Percentiles rank a stretch among this genome's conserved stretches.
Evolutionary conservation across 2,113 vertebrate genomes (phyloP).

Genomic region (Apus apus): DNA sequence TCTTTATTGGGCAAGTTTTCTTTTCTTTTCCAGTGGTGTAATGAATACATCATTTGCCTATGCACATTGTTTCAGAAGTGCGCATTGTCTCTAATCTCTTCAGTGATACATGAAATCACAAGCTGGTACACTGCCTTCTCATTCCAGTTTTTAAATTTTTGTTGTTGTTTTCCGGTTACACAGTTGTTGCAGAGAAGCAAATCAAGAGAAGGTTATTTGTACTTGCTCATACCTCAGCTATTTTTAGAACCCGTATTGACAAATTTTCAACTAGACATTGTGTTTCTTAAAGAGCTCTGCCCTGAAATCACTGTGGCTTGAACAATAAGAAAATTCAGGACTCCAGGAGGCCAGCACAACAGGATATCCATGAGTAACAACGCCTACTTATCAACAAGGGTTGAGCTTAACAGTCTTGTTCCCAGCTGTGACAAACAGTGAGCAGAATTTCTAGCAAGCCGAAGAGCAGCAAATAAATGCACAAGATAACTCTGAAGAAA

Average conservation of each 20-base stretch:
- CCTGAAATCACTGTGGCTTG: conserved; percentile 73
- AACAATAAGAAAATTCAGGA: conserved; percentile 79
- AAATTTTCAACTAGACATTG: conserved; percentile 73
- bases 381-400: conserved; percentile 72
- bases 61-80: conserved; percentile 28
- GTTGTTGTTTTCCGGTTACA: conserved; percentile 8
- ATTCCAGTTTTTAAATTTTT: conserved; percentile 7
- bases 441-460: conserved; percentile 69
- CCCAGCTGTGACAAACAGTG: conserved; percentile 67
- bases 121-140: background rate
- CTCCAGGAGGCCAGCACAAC: conserved; percentile 69
- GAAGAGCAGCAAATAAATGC: conserved; percentile 47
- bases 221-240: conserved; percentile 61
- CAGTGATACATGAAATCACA: conserved; percentile 33
- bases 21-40: background rate
- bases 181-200: conserved; percentile 52
- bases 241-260: conserved; percentile 72
- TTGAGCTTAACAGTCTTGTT: conserved; percentile 65
- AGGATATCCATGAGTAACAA: conserved; percentile 78
- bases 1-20: background rate
- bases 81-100: conserved; percentile 34
- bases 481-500: conserved; percentile 48
- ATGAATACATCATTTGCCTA: background rate
- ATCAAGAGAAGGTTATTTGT: conserved; percentile 58
- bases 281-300: conserved; percentile 69